Base-by-base conservation (phyloP, 2,888 invertebrate genomes). In the Apamea anceps region DNA sequence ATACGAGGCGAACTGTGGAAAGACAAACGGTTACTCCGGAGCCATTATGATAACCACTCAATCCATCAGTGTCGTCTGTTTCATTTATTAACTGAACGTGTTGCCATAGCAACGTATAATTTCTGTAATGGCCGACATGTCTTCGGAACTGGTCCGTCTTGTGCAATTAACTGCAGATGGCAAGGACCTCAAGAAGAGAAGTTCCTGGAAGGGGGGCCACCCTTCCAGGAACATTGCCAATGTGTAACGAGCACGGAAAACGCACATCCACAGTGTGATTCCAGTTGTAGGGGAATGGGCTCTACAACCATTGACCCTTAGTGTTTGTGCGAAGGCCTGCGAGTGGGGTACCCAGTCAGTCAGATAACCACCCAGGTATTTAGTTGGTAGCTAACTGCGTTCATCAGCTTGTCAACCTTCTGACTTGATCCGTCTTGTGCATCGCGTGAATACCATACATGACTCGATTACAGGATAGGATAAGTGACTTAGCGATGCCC, bases 41-140 rank as follows among this genome's bases (percentile, higher is more conserved):
- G 12, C 60, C 68, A 42, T 12, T 60, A 28, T 48, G 21, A n/a
- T 57, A 72, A 67, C 32, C 21, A 67, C n/a, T 65, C 54, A 25
- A 63, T 63, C 15, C n/a, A 21, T 57, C 45, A 25, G 15, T 63
- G n/a, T n/a, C 51, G 21, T 21, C 68, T n/a, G 72, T 25, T 32
- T n/a, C 15, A 68, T 67, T 63, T 68, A 68, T 67, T 48, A 75
- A 57, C 28, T 51, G 25, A 42, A 21, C 28, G 18, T 13, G 66
- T 80, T 84, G 72, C 66, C 18, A 45, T 68, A 28, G 75, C 37
- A 79, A 76, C 57, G 13, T 67, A 37, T 48, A 66, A 71, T 74
- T 28, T 54, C 42, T 76, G 12, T 70, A 73, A 74, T 71, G 25
- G 32, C n/a, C 6, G 57, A 5, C 57, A n/a, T 62, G 70, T 63